Evolutionary conservation across 2,113 vertebrate species (phyloP).

Genomic region (Nansenia antarctica): DNA sequence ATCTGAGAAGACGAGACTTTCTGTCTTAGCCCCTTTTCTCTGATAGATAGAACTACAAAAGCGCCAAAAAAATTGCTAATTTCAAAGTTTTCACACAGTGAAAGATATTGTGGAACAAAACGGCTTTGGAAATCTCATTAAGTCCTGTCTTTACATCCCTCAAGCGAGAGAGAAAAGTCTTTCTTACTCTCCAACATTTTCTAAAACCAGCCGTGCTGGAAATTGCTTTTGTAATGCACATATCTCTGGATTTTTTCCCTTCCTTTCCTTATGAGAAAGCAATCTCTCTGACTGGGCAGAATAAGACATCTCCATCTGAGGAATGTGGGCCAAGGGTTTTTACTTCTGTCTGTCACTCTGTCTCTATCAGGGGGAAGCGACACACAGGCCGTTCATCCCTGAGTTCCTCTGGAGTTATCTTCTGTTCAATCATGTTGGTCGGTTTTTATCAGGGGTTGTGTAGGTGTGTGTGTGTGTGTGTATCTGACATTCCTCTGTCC

Average conservation of each 20-base stretch:
- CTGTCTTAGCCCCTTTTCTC: not conserved
- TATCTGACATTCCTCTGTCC: constrained; percentile 44
- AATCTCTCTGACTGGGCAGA: constrained; percentile 32
- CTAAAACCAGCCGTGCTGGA: constrained; percentile 29
- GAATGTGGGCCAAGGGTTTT: constrained; percentile 6
- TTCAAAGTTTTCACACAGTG: constrained; percentile 10
- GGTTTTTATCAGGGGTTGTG: constrained; percentile 33
- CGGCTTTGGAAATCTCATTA: constrained; percentile 37
- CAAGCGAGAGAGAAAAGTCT: constrained; percentile 20
- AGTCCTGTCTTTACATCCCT: constrained; percentile 27
- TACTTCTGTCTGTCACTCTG: constrained; percentile 1
- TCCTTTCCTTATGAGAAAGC: constrained; percentile 19
- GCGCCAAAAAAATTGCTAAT: constrained; percentile 7
- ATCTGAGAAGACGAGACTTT: not conserved
- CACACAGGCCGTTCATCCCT: constrained; percentile 42
- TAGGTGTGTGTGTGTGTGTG: constrained; percentile 23
- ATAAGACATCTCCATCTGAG: constrained; percentile 21
- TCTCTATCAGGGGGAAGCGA: constrained; percentile 31
- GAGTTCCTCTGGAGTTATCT: constrained; percentile 41
- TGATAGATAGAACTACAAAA: constrained; percentile 24
- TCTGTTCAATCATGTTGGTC: constrained; percentile 32
- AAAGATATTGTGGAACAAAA: constrained; percentile 22
- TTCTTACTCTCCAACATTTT: constrained; percentile 13
- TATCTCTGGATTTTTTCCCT: constrained; percentile 26
- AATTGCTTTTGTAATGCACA: constrained; percentile 38